These are phyloP conservation scores for Ornithoptera priamus DNA, from an alignment of 2,888 invertebrate genomes.

Conservation along the genomic window DNA sequence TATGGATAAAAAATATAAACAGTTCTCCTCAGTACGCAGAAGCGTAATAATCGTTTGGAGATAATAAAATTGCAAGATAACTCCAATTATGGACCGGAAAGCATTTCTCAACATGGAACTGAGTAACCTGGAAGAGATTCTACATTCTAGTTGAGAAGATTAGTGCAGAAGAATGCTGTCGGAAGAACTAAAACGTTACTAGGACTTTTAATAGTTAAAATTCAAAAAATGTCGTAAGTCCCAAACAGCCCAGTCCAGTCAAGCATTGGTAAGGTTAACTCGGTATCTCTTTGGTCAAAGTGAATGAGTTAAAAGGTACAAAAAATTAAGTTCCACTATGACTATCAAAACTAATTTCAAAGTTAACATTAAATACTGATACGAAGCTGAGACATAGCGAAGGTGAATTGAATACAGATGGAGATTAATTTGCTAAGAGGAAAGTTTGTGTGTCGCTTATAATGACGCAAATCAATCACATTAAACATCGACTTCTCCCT, in stretches of 20 bases:
- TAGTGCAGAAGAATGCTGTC: conserved; percentile 6
- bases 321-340: conserved; percentile 41
- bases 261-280: conserved; percentile 63
- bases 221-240: conserved; percentile 54
- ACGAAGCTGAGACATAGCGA: not conserved
- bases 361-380: not conserved
- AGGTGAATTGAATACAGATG: not conserved
- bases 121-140: not conserved
- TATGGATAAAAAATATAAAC: too few relatives aligned
- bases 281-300: conserved; percentile 31
- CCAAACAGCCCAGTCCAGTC: conserved; percentile 69
- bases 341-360: not conserved
- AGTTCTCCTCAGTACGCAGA: too few relatives aligned
- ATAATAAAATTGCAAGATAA: not conserved
- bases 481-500: not conserved
- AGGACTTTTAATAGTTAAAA: conserved; percentile 20
- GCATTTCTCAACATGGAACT: not conserved
- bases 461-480: not conserved
- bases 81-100: not conserved
- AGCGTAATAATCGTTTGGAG: not conserved
- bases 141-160: conserved; percentile 1
- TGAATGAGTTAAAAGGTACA: conserved; percentile 56
- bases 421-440: not conserved
- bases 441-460: not conserved
- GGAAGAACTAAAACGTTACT: conserved; percentile 16